Evolutionary conservation across 2,113 vertebrate genomes (phyloP).

Genomic region (Ciconia stormi): DNA sequence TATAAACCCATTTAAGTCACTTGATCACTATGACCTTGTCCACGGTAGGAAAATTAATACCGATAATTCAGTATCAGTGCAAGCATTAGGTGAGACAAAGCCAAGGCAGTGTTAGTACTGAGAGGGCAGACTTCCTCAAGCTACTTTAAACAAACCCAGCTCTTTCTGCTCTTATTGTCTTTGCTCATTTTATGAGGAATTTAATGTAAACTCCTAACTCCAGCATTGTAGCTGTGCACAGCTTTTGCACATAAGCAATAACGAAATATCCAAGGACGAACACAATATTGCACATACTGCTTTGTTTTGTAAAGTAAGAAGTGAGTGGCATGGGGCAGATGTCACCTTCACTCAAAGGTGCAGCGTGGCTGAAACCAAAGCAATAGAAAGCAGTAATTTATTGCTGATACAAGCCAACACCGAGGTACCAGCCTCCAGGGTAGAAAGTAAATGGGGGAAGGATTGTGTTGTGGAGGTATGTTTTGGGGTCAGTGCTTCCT

Average conservation of each 20-base stretch:
- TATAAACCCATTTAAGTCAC: neutral
- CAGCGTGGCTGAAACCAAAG: neutral
- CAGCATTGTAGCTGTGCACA: neutral
- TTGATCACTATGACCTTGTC: neutral
- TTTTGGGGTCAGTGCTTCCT: neutral
- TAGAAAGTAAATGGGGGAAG: neutral
- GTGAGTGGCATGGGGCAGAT: neutral
- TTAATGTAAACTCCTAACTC: neutral
- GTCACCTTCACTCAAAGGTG: neutral
- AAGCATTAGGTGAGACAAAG: neutral
- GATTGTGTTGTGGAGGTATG: neutral
- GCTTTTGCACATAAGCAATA: neutral
- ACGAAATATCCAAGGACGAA: neutral
- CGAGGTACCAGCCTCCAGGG: neutral
- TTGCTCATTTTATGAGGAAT: neutral
- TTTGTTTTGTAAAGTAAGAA: neutral
- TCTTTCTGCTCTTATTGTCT: neutral
- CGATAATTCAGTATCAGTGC: neutral
- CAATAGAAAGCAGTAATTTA: neutral
- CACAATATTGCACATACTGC: neutral
- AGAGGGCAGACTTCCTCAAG: neutral
- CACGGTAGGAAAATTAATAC: neutral
- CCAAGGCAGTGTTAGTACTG: neutral
- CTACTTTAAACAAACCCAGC: neutral
- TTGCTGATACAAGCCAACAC: neutral